phyloP scores from a whole-genome alignment of 2,113 vertebrate genomes.

The Mormyrus lacerda region DNA sequence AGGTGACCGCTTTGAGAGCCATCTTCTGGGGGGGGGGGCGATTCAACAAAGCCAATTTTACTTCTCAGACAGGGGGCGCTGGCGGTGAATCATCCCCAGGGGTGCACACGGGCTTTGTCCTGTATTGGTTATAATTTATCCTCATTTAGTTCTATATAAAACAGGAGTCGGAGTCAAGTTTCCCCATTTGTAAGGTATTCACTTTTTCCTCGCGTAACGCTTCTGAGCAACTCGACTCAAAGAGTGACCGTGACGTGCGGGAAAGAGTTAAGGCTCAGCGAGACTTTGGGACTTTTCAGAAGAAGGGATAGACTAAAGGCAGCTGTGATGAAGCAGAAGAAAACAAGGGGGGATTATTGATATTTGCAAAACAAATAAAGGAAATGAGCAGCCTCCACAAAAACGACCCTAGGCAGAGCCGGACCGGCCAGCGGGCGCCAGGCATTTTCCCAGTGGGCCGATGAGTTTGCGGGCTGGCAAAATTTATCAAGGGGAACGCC shows the following conservation, averaged over 20 bases:
- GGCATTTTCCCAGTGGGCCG: no score
- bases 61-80: not conserved
- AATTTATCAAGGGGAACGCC: no score
- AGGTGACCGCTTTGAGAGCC: not conserved
- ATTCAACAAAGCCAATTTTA: not conserved
- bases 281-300: not conserved
- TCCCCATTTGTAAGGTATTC: not conserved
- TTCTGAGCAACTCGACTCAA: not conserved
- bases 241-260: not conserved
- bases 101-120: not conserved
- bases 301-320: not conserved
- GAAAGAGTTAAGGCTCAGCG: not conserved
- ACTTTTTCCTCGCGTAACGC: not conserved
- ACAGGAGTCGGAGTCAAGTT: not conserved
- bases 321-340: not conserved
- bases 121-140: not conserved
- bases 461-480: no score
- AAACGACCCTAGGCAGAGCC: not conserved
- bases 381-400: not conserved
- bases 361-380: not conserved
- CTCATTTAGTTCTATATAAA: not conserved
- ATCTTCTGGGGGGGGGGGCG: no score
- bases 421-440: no score
- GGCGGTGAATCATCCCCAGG: not conserved
- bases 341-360: not conserved